phyloP scores from a whole-genome alignment of 2,113 vertebrate genomes.

The Cephalopterus ornatus region DNA sequence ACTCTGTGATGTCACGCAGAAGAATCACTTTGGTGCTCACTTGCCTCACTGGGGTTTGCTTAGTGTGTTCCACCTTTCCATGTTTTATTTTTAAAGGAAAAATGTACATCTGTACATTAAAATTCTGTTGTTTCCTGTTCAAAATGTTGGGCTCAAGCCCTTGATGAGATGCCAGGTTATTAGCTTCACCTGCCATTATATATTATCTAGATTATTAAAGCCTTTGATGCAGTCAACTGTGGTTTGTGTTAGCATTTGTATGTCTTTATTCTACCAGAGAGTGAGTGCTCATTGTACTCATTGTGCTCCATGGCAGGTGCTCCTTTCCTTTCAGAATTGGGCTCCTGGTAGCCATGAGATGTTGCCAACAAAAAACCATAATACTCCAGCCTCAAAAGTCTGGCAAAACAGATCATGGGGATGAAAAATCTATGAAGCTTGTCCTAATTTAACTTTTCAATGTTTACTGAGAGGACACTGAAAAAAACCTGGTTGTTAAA shows the following conservation, averaged over 20 bases:
- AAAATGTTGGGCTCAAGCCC: neutral
- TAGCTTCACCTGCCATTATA: conserved; percentile 45
- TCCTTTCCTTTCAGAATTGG: neutral
- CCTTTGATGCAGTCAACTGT: conserved; percentile 22
- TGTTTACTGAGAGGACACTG: conserved; percentile 2
- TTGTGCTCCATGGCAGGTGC: neutral
- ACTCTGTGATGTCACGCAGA: neutral
- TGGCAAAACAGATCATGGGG: neutral
- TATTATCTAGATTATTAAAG: conserved; percentile 51
- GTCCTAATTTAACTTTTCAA: neutral
- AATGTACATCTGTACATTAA: neutral
- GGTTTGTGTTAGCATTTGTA: conserved; percentile 50
- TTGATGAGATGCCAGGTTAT: conserved; percentile 34
- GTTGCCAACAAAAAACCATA: neutral
- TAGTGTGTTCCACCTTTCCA: neutral
- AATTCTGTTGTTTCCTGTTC: conserved; percentile 23
- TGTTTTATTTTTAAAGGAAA: neutral
- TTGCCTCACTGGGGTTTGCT: neutral
- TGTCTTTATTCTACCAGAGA: neutral
- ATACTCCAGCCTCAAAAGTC: neutral
- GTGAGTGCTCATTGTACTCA: neutral
- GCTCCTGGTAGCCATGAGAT: neutral
- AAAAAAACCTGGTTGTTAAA: conserved; percentile 69
- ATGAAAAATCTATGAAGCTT: conserved; percentile 3
- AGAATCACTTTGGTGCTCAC: neutral